Base-by-base conservation (phyloP, 2,113 vertebrate genomes). In the Ondatra zibethicus region DNA sequence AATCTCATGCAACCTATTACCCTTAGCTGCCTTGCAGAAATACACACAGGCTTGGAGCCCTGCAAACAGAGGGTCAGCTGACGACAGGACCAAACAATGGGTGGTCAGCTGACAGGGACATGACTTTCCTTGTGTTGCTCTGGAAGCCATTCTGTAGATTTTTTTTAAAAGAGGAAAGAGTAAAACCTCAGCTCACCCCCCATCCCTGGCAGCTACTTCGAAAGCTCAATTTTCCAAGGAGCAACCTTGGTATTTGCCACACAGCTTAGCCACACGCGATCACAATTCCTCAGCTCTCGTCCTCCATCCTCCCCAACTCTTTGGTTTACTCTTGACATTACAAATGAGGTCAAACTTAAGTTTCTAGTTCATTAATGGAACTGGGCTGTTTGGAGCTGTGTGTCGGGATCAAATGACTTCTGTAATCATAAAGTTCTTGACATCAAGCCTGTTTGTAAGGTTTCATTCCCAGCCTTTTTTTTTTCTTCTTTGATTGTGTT, bases 341-440 rank as follows among this genome's bases (percentile, higher is more conserved):
- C 68, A 75, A 61, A 42, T 63, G 90, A 89, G 73, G 75, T 55
- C 61, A 65, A 85, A 77, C 87, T 85, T 89, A 84, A 92, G 87
- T 89, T 90, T 97, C 80, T 61, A 19, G 75, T 97, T 95, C 92
- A 88, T 78, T 94, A 89, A 42, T 93, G 61, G 10, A 90, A 88
- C 77, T 39, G 89, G 95, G 85, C 89, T 94, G 80, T 70, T 94
- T 39, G 29, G 81, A 96, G 86, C 45, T 45, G 33, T 17, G 81
- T 94, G 70, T 91, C 25, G 80, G 78, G 68, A 96, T 96, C 88
- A 45, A 81, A 77, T 94, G 95, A 94, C 80, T 90, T 52, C 94
- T 92, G 85, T 75, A 94, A 95, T 95, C 96, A 93, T 66, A 72
- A 93, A 68, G 84, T 52, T 82, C 85, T n/a, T 63, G 6, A 89